Evolutionary conservation across 2,888 invertebrate species (phyloP).

Genomic region (Drosophila greeni): DNA sequence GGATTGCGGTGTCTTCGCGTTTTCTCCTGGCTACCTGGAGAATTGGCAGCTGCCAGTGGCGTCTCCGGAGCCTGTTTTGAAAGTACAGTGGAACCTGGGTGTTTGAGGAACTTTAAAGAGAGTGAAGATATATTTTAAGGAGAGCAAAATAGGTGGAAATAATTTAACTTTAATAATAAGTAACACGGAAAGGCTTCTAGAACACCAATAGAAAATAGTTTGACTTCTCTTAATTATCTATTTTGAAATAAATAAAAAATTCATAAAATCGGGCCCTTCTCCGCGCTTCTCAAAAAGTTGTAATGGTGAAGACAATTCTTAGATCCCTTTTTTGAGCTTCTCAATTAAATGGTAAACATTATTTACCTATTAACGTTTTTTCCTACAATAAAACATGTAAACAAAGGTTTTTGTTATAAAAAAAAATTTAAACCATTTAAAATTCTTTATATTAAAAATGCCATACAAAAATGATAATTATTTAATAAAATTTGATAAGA

Average conservation of each 20-base stretch:
- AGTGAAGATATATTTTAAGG: not conserved
- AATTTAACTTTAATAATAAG: no score
- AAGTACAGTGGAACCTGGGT: not conserved
- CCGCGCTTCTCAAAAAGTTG: not conserved
- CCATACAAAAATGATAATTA: not conserved
- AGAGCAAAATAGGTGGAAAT: no score
- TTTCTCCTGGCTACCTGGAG: constrained; percentile 51
- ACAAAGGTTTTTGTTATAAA: not conserved
- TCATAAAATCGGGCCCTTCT: not conserved
- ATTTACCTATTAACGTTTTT: no score
- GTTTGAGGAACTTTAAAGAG: not conserved
- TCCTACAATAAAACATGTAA: not conserved
- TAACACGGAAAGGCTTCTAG: no score
- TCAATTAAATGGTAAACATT: no score
- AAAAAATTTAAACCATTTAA: not conserved
- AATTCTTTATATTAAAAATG: not conserved
- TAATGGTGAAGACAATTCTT: not conserved
- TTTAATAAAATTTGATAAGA: not conserved
- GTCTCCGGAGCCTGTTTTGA: constrained; percentile 24
- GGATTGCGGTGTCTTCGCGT: constrained; percentile 58
- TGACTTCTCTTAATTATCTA: accelerated
- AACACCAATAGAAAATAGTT: not conserved
- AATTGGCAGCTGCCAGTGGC: constrained; percentile 43
- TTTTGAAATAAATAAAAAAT: not conserved
- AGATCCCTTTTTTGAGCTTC: not conserved